These are phyloP conservation scores for Emmelina monodactyla DNA, from an alignment of 2,888 invertebrate species.

Conservation along the genomic window DNA sequence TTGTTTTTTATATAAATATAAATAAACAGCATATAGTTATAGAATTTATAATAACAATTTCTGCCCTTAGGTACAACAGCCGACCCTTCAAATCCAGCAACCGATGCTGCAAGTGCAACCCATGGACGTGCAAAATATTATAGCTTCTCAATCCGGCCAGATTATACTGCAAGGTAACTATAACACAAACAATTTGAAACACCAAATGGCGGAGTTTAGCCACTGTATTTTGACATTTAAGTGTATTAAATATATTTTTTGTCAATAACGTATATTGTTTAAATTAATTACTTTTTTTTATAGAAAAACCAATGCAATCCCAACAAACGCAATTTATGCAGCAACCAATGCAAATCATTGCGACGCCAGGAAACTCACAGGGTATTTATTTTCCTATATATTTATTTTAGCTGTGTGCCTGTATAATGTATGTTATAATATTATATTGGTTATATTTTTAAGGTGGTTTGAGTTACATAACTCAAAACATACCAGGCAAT, in stretches of 20 bases:
- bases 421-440: background rate
- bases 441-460: constrained; percentile 8
- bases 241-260: too few species aligned
- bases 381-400: constrained; percentile 23
- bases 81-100: constrained; percentile 14
- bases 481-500: constrained; percentile 49
- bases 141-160: constrained; percentile 52
- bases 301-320: constrained; percentile 40
- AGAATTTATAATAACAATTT: too few species aligned
- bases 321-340: constrained; percentile 47
- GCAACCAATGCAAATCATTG: constrained; percentile 56
- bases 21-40: too few species aligned
- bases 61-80: constrained; percentile 25
- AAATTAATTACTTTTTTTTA: constrained; percentile 8
- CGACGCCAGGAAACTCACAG: constrained; percentile 46
- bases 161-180: constrained; percentile 55
- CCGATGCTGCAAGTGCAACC: constrained; percentile 52
- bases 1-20: too few species aligned
- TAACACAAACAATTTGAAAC: too few species aligned
- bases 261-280: too few species aligned
- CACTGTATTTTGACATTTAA: too few species aligned
- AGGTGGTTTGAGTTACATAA: constrained; percentile 49
- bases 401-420: background rate
- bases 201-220: too few species aligned
- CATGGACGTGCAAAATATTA: constrained; percentile 55